Evolutionary conservation across 2,113 vertebrate species (phyloP), one percentile per base, ranked within the genome.

Genomic region (Etheostoma spectabile): DNA sequence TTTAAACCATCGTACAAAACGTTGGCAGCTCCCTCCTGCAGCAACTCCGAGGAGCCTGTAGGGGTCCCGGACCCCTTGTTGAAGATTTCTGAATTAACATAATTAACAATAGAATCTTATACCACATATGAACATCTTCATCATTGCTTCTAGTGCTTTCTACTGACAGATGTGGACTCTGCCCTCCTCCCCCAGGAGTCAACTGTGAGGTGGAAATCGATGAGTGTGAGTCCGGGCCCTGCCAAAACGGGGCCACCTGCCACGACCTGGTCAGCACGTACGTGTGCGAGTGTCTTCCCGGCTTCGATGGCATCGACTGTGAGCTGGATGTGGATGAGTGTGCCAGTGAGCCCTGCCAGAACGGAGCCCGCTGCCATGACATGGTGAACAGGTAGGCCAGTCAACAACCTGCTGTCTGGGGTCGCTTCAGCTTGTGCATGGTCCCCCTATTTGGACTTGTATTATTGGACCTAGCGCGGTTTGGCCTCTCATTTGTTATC

Each of bases 171-270:
- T 6, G 19, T 11, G 24, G 22, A 27, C 8, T 24, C 13, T 61
- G 13, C 6, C 19, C 10, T 67, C 57, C 59, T 13, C n/a, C 38
- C 14, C 8, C 67, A 99, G 97, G 97, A 46, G 35, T 96, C 46
- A 98, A 97, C 89, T 98, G 97, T 85, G 96, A 98, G 33, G 77
- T 56, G 35, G 97, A 98, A 86, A 96, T 98, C 62, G 94, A 98
- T 46, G 97, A 99, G 86, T 99, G 97, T 21, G 94, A 92, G 51
- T 96, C 96, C 0, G 82, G 64, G 0, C 97, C 97, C 46, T 98
- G 97, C 83, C 93, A 86, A 86, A 96, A 98, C 0, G 96, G 95
- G 33, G 97, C 95, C 60, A 92, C 88, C 35, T 99, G 97, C 93
- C 91, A 73, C 18, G 96, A 98, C 61, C 90, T 96, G 0, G 38